Evolutionary conservation across 2,888 invertebrate species (phyloP).

Genomic region (Agrochola lychnidis): DNA sequence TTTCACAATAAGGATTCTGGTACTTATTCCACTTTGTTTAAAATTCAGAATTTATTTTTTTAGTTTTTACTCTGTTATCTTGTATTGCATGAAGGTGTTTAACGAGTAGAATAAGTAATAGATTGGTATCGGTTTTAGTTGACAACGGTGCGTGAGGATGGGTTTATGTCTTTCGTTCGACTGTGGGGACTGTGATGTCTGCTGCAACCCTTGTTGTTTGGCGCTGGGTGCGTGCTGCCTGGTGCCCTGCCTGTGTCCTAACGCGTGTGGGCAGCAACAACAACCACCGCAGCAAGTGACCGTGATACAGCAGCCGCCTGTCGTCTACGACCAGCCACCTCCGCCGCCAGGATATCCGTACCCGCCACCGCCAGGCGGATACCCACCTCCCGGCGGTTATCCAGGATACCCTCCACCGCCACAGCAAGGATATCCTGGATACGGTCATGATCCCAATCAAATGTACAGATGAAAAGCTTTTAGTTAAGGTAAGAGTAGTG

Average conservation of each 20-base stretch:
- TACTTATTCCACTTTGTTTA: slow-evolving; percentile 59
- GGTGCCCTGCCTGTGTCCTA: slow-evolving; percentile 86
- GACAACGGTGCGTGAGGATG: slow-evolving; percentile 77
- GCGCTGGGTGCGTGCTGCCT: slow-evolving; percentile 86
- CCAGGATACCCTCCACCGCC: slow-evolving; percentile 71
- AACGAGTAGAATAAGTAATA: slow-evolving; percentile 47
- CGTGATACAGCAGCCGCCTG: slow-evolving; percentile 80
- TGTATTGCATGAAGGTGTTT: slow-evolving; percentile 6
- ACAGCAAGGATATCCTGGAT: slow-evolving; percentile 69
- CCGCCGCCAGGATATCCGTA: slow-evolving; percentile 76
- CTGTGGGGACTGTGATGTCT: slow-evolving; percentile 84
- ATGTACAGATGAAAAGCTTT: slow-evolving; percentile 77
- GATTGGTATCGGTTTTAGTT: slow-evolving; percentile 75
- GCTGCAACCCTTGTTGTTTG: slow-evolving; percentile 86
- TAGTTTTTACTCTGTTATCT: slow-evolving; percentile 7
- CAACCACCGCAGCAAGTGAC: slow-evolving; percentile 82
- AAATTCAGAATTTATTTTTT: slow-evolving; percentile 49
- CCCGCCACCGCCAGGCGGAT: slow-evolving; percentile 73
- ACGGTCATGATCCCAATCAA: slow-evolving; percentile 66
- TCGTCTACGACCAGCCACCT: slow-evolving; percentile 78
- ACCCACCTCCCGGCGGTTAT: slow-evolving; percentile 68
- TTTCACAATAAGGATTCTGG: slow-evolving; percentile 54
- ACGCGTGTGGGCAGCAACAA: slow-evolving; percentile 86
- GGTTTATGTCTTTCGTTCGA: slow-evolving; percentile 86
- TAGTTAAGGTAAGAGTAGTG: slow-evolving; percentile 76